phyloP scores from a whole-genome alignment of 2,888 invertebrate species.

The Acrobasis repandana region DNA sequence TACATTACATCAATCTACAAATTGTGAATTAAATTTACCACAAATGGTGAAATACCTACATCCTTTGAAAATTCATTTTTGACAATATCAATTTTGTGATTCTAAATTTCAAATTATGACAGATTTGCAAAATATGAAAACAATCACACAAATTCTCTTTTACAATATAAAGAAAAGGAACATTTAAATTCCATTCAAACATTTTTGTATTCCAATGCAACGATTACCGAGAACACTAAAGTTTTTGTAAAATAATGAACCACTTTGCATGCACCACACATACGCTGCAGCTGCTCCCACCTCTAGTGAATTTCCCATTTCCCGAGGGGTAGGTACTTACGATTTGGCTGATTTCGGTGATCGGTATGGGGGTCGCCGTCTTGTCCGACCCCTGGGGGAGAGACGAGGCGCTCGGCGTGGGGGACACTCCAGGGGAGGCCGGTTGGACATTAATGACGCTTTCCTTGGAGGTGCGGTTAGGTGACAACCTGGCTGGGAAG shows the following conservation, averaged over 20 bases:
- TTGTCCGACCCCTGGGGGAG: conserved; percentile 82
- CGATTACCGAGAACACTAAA: conserved; percentile 41
- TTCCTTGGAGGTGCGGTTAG: conserved; percentile 90
- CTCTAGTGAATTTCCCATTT: conserved; percentile 30
- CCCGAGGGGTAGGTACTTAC: conserved; percentile 70
- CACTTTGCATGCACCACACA: conserved; percentile 53
- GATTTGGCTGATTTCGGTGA: conserved; percentile 87
- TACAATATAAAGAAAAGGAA: neutral
- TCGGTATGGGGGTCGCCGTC: conserved; percentile 82
- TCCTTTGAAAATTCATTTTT: neutral
- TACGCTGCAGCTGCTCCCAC: conserved; percentile 30
- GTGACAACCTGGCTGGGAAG: conserved; percentile 93
- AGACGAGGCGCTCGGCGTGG: conserved; percentile 84
- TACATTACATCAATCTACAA: neutral
- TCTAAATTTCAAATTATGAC: neutral
- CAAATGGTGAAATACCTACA: neutral
- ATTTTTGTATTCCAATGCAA: conserved; percentile 5
- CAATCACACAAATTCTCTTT: neutral
- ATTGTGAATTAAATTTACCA: neutral
- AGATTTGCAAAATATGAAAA: neutral
- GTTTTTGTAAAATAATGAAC: conserved; percentile 49
- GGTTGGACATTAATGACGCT: conserved; percentile 84
- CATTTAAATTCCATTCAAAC: neutral
- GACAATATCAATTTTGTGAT: neutral
- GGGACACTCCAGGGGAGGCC: conserved; percentile 81